Percentiles rank a stretch among this genome's conserved stretches.
phyloP scores from a whole-genome alignment of 2,113 vertebrate species.

The Corythornis cristatus region DNA sequence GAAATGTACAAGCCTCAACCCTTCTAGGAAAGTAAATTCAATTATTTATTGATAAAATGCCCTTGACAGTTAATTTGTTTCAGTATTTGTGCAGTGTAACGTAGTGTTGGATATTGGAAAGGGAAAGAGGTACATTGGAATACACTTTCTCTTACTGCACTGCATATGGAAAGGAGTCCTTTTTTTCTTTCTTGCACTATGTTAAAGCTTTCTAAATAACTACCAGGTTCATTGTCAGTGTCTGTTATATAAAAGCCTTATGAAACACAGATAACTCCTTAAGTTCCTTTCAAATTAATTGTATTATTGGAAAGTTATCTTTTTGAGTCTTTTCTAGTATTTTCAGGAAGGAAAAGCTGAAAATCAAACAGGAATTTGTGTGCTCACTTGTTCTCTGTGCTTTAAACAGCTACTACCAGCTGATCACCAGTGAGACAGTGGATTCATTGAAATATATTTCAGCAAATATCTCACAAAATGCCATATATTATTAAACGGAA shows the following conservation, averaged over 20 bases:
- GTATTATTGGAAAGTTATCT: background rate
- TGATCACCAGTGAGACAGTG: background rate
- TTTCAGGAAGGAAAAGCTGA: background rate
- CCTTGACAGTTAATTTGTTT: conserved; percentile 38
- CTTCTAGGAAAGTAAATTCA: background rate
- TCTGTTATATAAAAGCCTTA: background rate
- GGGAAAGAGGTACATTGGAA: background rate
- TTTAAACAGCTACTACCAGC: background rate
- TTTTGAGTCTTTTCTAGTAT: background rate
- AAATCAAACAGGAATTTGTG: background rate
- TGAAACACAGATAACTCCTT: background rate
- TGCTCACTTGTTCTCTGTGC: background rate
- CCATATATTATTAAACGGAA: background rate
- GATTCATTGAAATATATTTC: background rate
- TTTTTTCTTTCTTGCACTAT: background rate
- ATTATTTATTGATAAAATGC: conserved; percentile 48
- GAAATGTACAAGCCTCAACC: background rate
- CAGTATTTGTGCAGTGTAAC: background rate
- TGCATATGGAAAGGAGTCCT: background rate
- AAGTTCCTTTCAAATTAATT: conserved; percentile 17
- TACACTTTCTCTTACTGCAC: background rate
- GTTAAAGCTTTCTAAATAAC: conserved; percentile 15
- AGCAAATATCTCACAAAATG: background rate
- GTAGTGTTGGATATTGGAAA: background rate
- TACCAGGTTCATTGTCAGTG: background rate